phyloP scores from a whole-genome alignment of 2,888 invertebrate species.

The Pecten maximus region DNA sequence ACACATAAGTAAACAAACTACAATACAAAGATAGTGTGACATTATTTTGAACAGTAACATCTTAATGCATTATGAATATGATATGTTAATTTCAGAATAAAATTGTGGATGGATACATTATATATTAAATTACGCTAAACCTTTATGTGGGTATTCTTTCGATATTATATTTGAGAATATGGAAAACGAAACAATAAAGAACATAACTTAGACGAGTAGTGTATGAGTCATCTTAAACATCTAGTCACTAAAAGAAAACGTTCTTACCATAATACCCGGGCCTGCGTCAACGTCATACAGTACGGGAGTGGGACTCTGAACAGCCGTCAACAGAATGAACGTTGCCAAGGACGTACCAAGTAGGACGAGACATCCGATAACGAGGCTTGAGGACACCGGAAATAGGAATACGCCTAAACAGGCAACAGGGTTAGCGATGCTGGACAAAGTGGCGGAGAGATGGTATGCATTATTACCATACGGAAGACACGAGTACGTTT shows the following conservation, averaged over 20 bases:
- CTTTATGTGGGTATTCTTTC: no score
- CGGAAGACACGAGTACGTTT: slow-evolving; percentile 91
- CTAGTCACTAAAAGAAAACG: no score
- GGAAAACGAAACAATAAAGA: no score
- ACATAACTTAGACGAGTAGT: no score
- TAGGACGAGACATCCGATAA: slow-evolving; percentile 70
- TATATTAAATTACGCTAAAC: no score
- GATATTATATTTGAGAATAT: no score
- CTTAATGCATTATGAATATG: no score
- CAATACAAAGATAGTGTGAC: neutral
- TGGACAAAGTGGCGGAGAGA: slow-evolving; percentile 89
- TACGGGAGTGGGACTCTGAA: slow-evolving; percentile 88
- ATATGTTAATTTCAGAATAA: no score
- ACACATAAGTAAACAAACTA: neutral
- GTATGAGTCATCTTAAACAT: no score
- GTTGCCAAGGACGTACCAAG: slow-evolving; percentile 85
- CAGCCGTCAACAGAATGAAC: slow-evolving; percentile 88
- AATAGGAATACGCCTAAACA: slow-evolving; percentile 86
- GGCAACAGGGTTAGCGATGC: slow-evolving; percentile 91
- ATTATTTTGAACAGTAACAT: no score
- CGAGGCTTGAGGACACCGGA: slow-evolving; percentile 68
- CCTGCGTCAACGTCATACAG: slow-evolving; percentile 86
- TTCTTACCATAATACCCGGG: slow-evolving; percentile 87
- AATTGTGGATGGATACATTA: no score
- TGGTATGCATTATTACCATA: slow-evolving; percentile 91